Evolutionary conservation across 2,113 vertebrate genomes (phyloP).

Genomic region (Amphiprion percula): DNA sequence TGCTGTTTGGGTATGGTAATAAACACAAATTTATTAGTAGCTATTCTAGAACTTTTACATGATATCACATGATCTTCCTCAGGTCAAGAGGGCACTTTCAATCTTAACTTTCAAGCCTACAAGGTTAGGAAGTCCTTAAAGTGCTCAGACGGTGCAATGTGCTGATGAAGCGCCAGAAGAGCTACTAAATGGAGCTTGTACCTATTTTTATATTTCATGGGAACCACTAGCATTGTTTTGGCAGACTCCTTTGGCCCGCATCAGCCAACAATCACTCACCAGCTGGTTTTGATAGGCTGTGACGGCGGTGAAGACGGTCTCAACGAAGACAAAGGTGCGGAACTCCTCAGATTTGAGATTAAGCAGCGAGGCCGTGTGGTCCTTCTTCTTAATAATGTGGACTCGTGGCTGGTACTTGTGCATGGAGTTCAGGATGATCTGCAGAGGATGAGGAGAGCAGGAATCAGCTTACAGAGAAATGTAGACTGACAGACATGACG

Average conservation of each 20-base stretch:
- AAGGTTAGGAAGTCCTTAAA: too few relatives aligned
- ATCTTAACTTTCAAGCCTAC: too few relatives aligned
- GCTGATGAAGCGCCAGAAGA: background rate
- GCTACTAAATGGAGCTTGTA: background rate
- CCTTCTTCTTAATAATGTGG: constrained; percentile 99
- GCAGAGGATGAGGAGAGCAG: constrained; percentile 29
- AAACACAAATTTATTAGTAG: too few relatives aligned
- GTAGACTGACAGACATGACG: background rate
- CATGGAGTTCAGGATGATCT: constrained; percentile 99
- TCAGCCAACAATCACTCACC: constrained; percentile 84
- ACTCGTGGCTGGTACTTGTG: constrained; percentile 99
- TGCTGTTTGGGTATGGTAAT: background rate
- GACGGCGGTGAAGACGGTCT: constrained; percentile 98
- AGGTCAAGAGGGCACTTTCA: too few relatives aligned
- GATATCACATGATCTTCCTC: background rate
- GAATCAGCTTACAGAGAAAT: background rate
- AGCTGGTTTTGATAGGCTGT: constrained; percentile 99
- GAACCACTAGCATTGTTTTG: background rate
- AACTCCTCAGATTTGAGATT: constrained; percentile 99
- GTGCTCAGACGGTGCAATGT: too few relatives aligned
- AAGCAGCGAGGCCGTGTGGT: constrained; percentile 96
- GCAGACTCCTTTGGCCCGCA: background rate
- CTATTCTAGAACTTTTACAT: background rate
- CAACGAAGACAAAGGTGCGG: constrained; percentile 96
- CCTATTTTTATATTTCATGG: background rate